Evolutionary conservation across 2,113 vertebrate species (phyloP).

Genomic region (Onychostoma macrolepis): DNA sequence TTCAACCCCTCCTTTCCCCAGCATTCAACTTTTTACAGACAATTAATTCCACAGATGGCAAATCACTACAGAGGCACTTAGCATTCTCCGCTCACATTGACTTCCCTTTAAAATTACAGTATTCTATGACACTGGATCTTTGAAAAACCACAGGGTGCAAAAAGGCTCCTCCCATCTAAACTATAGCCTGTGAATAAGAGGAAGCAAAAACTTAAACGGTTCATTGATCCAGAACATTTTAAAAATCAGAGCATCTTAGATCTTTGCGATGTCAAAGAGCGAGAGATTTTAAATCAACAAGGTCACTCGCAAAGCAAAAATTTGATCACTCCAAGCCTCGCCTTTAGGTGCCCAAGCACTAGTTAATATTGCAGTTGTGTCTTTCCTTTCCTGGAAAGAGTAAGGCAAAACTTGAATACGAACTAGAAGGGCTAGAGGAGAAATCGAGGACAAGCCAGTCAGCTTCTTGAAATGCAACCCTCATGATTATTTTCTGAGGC

Average conservation of each 20-base stretch:
- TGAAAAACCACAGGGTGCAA: constrained; percentile 10
- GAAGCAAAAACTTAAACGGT: constrained; percentile 14
- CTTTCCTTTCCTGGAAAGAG: constrained; percentile 11
- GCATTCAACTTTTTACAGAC: constrained; percentile 48
- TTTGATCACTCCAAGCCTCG: background rate
- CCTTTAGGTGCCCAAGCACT: background rate
- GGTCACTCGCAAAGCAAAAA: background rate
- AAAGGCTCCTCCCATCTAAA: background rate
- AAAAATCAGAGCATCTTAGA: background rate
- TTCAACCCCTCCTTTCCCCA: constrained; percentile 40
- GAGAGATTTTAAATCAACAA: constrained; percentile 1
- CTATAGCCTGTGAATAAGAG: constrained; percentile 18
- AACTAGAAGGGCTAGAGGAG: constrained; percentile 25
- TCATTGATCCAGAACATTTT: constrained; percentile 33
- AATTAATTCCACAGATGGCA: constrained; percentile 54
- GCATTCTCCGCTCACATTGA: constrained; percentile 37
- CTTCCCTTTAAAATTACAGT: constrained; percentile 39
- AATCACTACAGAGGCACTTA: constrained; percentile 40
- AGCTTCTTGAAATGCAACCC: constrained; percentile 27
- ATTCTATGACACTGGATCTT: constrained; percentile 22
- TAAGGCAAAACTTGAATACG: background rate
- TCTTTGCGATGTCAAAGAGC: constrained; percentile 13
- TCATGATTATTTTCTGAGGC: constrained; percentile 37
- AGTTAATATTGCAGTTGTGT: constrained; percentile 28
- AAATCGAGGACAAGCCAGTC: constrained; percentile 37